Conservation (phyloP, 2,888 invertebrate species). For the Caenorhabditis parvicauda region DNA sequence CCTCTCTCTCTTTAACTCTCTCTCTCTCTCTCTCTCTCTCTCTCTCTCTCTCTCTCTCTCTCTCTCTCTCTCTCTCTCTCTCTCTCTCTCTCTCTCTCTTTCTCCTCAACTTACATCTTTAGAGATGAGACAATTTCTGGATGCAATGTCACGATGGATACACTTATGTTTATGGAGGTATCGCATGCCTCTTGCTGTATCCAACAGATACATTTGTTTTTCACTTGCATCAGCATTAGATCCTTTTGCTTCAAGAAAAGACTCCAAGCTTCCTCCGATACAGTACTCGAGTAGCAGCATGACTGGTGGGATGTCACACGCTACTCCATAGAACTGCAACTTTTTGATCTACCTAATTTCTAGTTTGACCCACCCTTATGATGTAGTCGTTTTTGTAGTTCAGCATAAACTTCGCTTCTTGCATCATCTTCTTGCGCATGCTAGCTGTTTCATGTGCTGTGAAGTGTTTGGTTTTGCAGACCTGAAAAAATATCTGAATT, state of each 20-base stretch:
- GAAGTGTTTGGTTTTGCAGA: background rate
- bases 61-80: background rate
- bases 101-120: conserved; percentile 16
- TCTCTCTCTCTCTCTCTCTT: conserved; percentile 2
- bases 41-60: background rate
- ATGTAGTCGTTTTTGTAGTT: conserved; percentile 40
- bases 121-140: conserved; percentile 74
- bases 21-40: too few species aligned
- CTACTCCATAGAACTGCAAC: conserved; percentile 83
- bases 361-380: conserved; percentile 16
- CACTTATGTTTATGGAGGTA: conserved; percentile 79
- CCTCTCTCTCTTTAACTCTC: too few species aligned
- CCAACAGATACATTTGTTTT: conserved; percentile 12
- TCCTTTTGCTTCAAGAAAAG: conserved; percentile 27
- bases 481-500: background rate
- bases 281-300: conserved; percentile 99
- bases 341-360: background rate
- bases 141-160: conserved; percentile 81
- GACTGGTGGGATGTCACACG: conserved; percentile 94
- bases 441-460: background rate
- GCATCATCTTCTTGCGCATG: conserved; percentile 30
- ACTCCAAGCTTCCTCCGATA: conserved; percentile 38
- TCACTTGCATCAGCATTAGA: conserved; percentile 26
- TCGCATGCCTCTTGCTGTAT: conserved; percentile 76
- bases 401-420: conserved; percentile 46